Evolutionary conservation across 1,140 invertebrate genomes (phyloP).

Genomic region (Cydia pomonella): DNA sequence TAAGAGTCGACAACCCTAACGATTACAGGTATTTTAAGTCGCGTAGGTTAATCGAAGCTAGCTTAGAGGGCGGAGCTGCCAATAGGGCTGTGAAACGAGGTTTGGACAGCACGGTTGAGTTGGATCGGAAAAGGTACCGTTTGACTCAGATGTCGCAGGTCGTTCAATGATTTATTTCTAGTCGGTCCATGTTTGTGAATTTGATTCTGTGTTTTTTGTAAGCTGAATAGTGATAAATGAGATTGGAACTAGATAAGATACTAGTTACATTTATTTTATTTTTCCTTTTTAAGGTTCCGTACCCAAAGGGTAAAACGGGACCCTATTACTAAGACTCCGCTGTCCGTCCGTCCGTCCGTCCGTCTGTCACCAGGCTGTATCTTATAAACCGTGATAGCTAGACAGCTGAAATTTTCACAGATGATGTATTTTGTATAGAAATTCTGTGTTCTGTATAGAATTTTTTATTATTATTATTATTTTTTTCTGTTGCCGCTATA

Average conservation of each 20-base stretch:
- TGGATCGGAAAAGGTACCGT: constrained; percentile 68
- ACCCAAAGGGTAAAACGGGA: too few species aligned
- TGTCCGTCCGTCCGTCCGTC: too few species aligned
- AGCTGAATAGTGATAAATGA: not conserved
- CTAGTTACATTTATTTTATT: too few species aligned
- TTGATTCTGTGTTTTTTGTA: not conserved
- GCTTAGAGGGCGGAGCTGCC: constrained; percentile 55
- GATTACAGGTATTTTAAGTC: constrained; percentile 64
- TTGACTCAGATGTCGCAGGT: constrained; percentile 66
- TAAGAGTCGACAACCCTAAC: constrained; percentile 54
- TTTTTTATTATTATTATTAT: too few species aligned
- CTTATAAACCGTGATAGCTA: too few species aligned
- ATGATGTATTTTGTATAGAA: too few species aligned
- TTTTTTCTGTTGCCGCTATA: too few species aligned
- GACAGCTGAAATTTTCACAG: too few species aligned
- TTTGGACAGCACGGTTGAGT: constrained; percentile 55
- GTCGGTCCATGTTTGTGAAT: constrained; percentile 41
- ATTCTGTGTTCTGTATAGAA: too few species aligned
- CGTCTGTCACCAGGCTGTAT: too few species aligned
- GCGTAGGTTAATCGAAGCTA: constrained; percentile 61
- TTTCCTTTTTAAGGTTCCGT: too few species aligned
- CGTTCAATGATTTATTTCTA: constrained; percentile 64
- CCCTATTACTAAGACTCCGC: too few species aligned
- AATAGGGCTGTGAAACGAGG: constrained; percentile 68
- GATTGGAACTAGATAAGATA: not conserved